A percentile compares a stretch with the other conserved stretches of the same genome.
phyloP scores from a whole-genome alignment of 2,113 vertebrate species.

The Hippotragus niger region DNA sequence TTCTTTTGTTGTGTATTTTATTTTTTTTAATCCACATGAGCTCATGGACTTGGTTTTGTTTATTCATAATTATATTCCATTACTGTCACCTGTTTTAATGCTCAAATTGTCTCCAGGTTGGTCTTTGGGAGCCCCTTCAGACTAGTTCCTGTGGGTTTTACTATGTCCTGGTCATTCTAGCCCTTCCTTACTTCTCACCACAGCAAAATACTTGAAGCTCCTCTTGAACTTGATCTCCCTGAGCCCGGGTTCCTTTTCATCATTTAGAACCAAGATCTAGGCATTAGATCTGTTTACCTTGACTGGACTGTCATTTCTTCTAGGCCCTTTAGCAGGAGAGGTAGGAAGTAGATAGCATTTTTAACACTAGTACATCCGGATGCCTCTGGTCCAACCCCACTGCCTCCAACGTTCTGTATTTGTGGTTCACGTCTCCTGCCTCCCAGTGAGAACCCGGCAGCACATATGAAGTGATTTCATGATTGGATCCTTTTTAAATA shows the following conservation, averaged over 20 bases:
- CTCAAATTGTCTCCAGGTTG: not conserved
- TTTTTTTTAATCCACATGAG: not conserved
- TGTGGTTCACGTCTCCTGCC: not conserved
- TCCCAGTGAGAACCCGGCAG: not conserved
- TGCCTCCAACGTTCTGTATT: not conserved
- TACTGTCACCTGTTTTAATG: not conserved
- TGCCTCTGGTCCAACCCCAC: not conserved
- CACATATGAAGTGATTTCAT: not conserved
- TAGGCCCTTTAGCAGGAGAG: not conserved
- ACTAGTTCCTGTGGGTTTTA: not conserved
- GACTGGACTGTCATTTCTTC: not conserved
- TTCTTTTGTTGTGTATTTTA: not conserved
- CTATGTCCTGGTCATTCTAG: not conserved
- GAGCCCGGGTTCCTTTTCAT: not conserved
- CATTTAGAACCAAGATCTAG: not conserved
- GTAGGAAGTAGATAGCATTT: not conserved
- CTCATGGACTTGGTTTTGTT: not conserved
- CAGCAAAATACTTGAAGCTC: not conserved
- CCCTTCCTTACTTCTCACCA: not conserved
- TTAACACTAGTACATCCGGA: not conserved
- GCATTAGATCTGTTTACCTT: not conserved
- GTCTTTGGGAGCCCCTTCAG: not conserved
- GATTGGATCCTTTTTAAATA: not conserved
- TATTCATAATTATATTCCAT: not conserved
- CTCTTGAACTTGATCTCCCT: not conserved